Evolutionary conservation across 1,140 invertebrate genomes (phyloP).

Genomic region (Caenorhabditis briggsae): DNA sequence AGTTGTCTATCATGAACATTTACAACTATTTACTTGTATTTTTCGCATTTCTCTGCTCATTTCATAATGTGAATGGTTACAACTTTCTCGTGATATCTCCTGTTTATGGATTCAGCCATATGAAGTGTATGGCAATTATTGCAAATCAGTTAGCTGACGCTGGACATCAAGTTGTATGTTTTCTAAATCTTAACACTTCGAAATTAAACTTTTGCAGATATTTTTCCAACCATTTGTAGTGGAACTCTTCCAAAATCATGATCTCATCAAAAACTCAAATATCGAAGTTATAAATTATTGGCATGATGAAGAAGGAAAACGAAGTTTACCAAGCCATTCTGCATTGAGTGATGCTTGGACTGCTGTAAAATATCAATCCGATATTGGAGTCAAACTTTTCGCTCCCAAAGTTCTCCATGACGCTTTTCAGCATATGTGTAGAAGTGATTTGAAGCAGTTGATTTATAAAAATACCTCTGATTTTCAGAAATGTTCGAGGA

Average conservation of each 20-base stretch:
- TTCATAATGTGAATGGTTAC: not conserved
- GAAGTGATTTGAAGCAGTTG: not conserved
- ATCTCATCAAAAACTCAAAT: slow-evolving; percentile 24
- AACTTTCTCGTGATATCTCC: slow-evolving; percentile 26
- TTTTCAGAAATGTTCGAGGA: slow-evolving; percentile 32
- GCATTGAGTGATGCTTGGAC: slow-evolving; percentile 26
- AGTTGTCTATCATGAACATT: not conserved
- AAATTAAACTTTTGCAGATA: not conserved
- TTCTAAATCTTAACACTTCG: not conserved
- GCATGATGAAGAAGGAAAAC: slow-evolving; percentile 31
- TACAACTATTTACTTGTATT: not conserved
- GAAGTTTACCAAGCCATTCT: not conserved
- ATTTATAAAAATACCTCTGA: too few relatives aligned
- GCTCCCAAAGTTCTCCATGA: not conserved
- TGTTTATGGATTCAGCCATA: slow-evolving; percentile 37
- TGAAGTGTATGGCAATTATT: slow-evolving; percentile 36
- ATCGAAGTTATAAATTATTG: slow-evolving; percentile 22
- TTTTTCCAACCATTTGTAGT: slow-evolving; percentile 46
- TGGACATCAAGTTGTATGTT: slow-evolving; percentile 29
- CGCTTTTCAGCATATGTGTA: slow-evolving; percentile 23
- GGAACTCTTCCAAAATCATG: slow-evolving; percentile 20
- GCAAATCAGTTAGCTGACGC: slow-evolving; percentile 40
- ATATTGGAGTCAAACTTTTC: slow-evolving; percentile 10
- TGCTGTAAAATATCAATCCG: slow-evolving; percentile 23
- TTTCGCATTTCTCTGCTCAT: not conserved